Evolutionary conservation across 2,888 invertebrate genomes (phyloP), one percentile per base, ranked within the genome.

Genomic region (Ichneumoninae sp.): DNA sequence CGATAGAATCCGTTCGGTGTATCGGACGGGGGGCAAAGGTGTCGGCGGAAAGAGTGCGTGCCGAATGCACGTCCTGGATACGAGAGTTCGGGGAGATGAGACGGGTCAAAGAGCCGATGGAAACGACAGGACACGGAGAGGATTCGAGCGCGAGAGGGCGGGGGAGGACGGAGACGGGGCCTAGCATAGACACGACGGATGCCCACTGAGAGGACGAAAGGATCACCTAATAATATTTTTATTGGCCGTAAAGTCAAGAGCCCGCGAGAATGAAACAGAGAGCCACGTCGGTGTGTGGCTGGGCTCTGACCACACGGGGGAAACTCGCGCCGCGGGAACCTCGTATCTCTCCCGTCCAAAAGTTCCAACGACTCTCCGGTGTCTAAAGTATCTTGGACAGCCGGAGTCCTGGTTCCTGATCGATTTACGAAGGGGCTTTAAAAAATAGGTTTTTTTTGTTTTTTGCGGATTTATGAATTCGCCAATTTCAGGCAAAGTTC

Each of bases 151-250:
- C 62, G 57, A 70, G 26, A 60, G 60, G 71, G 82, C 62, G 70
- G 80, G 72, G 77, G 74, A 80, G 69, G 75, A 47, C 40, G 60
- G 36, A 75, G 79, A 71, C 36, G 68, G 36, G 69, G 76, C 72
- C 68, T 62, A 82, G 80, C 62, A n/a, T 82, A 83, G 83, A 83
- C 65, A 72, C 76, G 71, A 79, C 62, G 72, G 65, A 86, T 87
- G 69, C 80, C 81, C 86, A 81, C 82, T 83, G 86, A 70, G 83
- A 85, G 81, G 80, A 77, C 79, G 75, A 60, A 77, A 82, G 83
- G 86, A 86, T 87, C 88, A 86, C 86, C 91, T 89, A 91, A 90
- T 91, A 92, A 91, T 92, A 90, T 91, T 92, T 91, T 92, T 92
- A 92, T 91, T 91, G 91, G 70, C 90, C 91, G 89, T 92, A 92